Conservation (phyloP, 2,888 invertebrate genomes). For the Campoletis raptor region DNA sequence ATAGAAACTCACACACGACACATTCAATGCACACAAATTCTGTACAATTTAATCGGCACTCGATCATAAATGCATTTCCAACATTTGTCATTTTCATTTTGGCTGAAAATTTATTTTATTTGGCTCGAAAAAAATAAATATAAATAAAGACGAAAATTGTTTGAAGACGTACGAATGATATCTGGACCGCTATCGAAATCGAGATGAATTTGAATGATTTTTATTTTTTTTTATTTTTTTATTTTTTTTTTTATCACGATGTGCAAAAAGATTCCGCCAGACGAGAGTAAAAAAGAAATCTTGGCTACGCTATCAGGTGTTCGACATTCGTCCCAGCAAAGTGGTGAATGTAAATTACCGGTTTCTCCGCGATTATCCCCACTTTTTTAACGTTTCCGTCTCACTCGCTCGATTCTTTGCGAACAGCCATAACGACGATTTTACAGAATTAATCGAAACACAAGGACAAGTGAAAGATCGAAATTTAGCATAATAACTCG, state of each 20-base stretch:
- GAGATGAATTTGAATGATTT: not conserved
- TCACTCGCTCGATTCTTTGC: slow-evolving; percentile 26
- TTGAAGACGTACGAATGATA: not conserved
- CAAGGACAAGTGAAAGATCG: slow-evolving; percentile 51
- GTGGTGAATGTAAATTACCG: slow-evolving; percentile 77
- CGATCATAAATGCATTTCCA: slow-evolving; percentile 23
- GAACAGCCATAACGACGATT: slow-evolving; percentile 22
- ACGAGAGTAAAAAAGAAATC: slow-evolving; percentile 56
- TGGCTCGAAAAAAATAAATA: not conserved
- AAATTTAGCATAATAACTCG: slow-evolving; percentile 29
- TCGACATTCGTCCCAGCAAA: slow-evolving; percentile 69
- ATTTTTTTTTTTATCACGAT: slow-evolving; percentile 16
- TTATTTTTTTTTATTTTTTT: slow-evolving; percentile 16
- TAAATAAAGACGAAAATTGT: slow-evolving; percentile 9
- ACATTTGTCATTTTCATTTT: not conserved
- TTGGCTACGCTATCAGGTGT: slow-evolving; percentile 74
- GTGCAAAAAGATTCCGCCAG: slow-evolving; percentile 35
- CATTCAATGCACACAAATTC: slow-evolving; percentile 37
- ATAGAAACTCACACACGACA: slow-evolving; percentile 35
- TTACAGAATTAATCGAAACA: slow-evolving; percentile 45
- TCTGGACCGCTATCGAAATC: not conserved
- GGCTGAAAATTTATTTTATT: slow-evolving; percentile 3
- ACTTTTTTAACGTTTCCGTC: slow-evolving; percentile 64
- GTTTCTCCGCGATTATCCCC: slow-evolving; percentile 71
- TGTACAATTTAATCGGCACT: slow-evolving; percentile 48